These are phyloP conservation scores for Teleogryllus oceanicus DNA, from an alignment of 2,888 invertebrate species.

Conservation along the genomic window DNA sequence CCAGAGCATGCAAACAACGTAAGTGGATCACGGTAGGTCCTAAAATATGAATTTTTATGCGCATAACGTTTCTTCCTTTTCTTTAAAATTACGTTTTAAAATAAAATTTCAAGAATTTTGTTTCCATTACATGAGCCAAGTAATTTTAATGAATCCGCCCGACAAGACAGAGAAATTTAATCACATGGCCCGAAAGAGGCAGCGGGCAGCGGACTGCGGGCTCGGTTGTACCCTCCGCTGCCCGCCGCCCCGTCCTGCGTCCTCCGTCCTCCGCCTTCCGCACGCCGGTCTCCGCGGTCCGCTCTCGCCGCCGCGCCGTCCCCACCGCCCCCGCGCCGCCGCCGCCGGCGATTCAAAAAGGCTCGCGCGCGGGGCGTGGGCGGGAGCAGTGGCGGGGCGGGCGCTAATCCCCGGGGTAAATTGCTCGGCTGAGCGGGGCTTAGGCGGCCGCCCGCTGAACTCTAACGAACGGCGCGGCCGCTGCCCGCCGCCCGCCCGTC, in stretches of 20 bases:
- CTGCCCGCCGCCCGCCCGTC: neutral
- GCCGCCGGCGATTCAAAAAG: neutral
- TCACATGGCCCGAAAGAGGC: neutral
- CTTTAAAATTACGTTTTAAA: neutral
- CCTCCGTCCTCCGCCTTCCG: neutral
- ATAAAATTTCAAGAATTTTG: conserved; percentile 18
- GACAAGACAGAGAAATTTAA: neutral
- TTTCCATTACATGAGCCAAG: neutral
- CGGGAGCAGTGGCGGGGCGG: neutral
- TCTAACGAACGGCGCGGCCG: neutral
- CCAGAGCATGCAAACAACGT: no score
- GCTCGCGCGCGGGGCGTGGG: neutral
- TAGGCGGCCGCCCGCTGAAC: neutral
- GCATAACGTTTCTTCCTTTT: no score
- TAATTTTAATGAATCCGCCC: conserved; percentile 4
- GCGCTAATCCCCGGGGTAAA: conserved; percentile 18
- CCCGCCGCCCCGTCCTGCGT: neutral
- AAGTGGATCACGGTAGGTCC: no score
- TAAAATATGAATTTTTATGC: no score
- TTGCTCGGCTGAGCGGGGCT: conserved; percentile 10
- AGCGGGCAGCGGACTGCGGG: neutral
- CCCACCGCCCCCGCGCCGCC: neutral
- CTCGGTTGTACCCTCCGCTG: no score
- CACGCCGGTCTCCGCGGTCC: neutral
- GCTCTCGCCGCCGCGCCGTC: neutral